A percentile compares a stretch with the other conserved stretches of the same genome.
These are phyloP conservation scores for Molorchus minor DNA, from an alignment of 2,888 invertebrate species.

Conservation along the genomic window DNA sequence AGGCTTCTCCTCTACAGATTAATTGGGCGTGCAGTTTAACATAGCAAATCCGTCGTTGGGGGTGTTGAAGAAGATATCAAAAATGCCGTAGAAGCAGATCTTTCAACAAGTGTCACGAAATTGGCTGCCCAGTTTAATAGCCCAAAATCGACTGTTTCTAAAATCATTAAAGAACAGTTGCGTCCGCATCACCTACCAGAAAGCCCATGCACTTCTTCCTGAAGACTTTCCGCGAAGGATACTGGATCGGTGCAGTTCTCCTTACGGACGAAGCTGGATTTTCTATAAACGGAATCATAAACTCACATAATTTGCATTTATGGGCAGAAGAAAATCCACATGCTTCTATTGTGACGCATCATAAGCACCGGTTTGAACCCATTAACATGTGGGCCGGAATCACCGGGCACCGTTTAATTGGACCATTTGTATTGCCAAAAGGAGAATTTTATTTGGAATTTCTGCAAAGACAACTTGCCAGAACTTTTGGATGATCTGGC, in stretches of 20 bases:
- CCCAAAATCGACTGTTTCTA: slow-evolving; percentile 13
- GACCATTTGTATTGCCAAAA: slow-evolving; percentile 3
- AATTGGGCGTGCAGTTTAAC: too few species aligned
- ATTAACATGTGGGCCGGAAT: slow-evolving; percentile 1
- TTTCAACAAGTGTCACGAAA: background rate
- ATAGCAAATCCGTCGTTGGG: background rate
- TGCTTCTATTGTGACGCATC: too few species aligned
- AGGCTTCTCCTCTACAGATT: too few species aligned
- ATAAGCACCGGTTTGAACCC: too few species aligned
- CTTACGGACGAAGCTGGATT: slow-evolving; percentile 9
- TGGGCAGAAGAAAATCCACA: too few species aligned
- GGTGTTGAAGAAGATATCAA: background rate
- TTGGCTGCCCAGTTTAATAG: slow-evolving; percentile 6
- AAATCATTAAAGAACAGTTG: slow-evolving; percentile 24
- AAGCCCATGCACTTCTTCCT: too few species aligned
- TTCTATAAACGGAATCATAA: slow-evolving; percentile 19
- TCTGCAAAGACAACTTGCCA: slow-evolving; percentile 5
- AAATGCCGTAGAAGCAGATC: background rate
- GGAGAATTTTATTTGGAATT: slow-evolving; percentile 1
- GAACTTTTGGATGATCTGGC: background rate
- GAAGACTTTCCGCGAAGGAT: slow-evolving; percentile 18
- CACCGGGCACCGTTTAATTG: background rate
- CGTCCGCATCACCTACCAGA: too few species aligned
- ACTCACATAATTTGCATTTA: slow-evolving; percentile 18
- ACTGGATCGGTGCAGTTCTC: background rate